phyloP scores from a whole-genome alignment of 2,888 invertebrate genomes.

The Trichacis sp. region DNA sequence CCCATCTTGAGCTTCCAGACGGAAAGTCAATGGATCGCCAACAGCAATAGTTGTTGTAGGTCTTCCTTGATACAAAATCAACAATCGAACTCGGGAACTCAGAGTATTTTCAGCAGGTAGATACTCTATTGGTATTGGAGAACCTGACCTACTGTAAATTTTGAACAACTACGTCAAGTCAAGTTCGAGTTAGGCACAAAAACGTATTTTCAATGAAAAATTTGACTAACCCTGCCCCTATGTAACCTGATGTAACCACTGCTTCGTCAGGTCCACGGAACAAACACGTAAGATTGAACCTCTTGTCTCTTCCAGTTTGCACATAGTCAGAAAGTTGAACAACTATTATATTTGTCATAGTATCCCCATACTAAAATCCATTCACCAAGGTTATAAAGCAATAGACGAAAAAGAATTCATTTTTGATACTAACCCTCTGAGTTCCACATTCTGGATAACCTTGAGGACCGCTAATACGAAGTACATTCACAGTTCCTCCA shows the following conservation, averaged over 20 bases:
- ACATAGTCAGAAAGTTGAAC: slow-evolving; percentile 95
- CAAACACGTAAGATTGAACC: slow-evolving; percentile 92
- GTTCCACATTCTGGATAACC: slow-evolving; percentile 96
- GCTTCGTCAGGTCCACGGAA: slow-evolving; percentile 93
- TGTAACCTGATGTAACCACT: slow-evolving; percentile 92
- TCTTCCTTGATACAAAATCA: slow-evolving; percentile 89
- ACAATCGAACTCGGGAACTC: slow-evolving; percentile 86
- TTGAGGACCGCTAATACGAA: slow-evolving; percentile 88
- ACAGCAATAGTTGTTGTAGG: slow-evolving; percentile 95
- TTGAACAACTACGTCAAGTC: slow-evolving; percentile 25
- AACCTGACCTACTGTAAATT: slow-evolving; percentile 79
- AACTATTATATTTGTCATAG: slow-evolving; percentile 93
- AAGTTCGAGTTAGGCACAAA: too few species aligned
- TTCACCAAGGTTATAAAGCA: too few species aligned
- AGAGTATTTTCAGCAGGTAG: slow-evolving; percentile 91
- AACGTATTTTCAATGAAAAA: too few species aligned
- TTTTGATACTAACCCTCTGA: slow-evolving; percentile 78
- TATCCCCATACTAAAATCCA: slow-evolving; percentile 82
- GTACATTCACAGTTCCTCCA: slow-evolving; percentile 84
- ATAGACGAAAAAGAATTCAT: too few species aligned
- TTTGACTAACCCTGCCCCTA: slow-evolving; percentile 89
- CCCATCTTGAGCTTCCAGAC: slow-evolving; percentile 89
- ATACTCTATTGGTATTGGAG: slow-evolving; percentile 93
- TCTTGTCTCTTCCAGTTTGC: slow-evolving; percentile 89
- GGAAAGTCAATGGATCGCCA: slow-evolving; percentile 90